A percentile compares a stretch with the other conserved stretches of the same genome.
These are phyloP conservation scores for Camelus dromedarius DNA, from an alignment of 2,113 vertebrate species.

Conservation along the genomic window DNA sequence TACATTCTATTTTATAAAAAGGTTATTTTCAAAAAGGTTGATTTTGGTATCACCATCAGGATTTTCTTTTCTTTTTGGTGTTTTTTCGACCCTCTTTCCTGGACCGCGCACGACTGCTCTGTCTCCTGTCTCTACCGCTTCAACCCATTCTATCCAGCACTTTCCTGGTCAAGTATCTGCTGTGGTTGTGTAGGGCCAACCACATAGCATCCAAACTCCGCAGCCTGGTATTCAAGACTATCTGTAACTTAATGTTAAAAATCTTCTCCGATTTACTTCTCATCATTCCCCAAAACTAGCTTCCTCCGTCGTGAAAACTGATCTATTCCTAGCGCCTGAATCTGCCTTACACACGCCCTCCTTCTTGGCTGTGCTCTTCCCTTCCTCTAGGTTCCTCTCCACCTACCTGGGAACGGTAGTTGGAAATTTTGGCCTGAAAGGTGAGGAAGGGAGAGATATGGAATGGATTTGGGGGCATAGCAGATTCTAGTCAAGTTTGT, in stretches of 20 bases:
- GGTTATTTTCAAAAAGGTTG: not conserved
- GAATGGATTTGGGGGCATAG: not conserved
- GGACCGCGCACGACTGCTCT: not conserved
- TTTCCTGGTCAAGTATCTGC: not conserved
- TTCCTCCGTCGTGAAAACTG: not conserved
- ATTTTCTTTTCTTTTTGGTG: not conserved
- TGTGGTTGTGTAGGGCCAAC: not conserved
- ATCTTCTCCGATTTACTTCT: not conserved
- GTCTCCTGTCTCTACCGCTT: not conserved
- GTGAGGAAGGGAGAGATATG: not conserved
- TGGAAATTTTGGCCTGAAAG: not conserved
- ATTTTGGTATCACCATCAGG: not conserved
- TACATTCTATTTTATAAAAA: not conserved
- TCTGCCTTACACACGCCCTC: too few relatives aligned
- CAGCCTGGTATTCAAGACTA: not conserved
- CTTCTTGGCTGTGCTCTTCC: not conserved
- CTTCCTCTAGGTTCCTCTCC: not conserved
- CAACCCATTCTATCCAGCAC: rapidly evolving
- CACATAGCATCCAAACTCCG: not conserved
- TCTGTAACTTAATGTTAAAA: not conserved
- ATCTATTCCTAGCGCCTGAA: not conserved
- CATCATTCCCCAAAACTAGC: not conserved
- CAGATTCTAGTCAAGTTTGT: not conserved
- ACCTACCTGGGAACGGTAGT: not conserved
- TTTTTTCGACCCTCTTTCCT: not conserved